Evolutionary conservation across 2,797 vertebrate genomes (phyloP).

Genomic region (Pagetopsis macropterus): DNA sequence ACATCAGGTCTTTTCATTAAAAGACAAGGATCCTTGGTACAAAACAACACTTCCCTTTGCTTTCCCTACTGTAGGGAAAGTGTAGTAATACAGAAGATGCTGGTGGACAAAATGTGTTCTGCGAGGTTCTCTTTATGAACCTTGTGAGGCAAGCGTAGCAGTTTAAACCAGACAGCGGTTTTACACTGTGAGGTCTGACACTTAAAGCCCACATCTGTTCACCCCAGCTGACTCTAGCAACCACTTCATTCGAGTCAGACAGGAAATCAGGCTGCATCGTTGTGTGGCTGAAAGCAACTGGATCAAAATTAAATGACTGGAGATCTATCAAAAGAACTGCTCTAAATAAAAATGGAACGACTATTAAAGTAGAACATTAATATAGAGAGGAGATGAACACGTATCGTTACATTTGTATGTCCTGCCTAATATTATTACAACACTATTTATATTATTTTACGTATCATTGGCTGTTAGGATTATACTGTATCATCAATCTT

Average conservation of each 20-base stretch:
- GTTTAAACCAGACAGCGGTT: background rate
- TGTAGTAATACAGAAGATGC: background rate
- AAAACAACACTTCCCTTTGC: background rate
- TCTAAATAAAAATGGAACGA: too few relatives aligned
- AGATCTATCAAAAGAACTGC: background rate
- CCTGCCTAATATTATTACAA: too few relatives aligned
- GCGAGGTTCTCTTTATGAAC: background rate
- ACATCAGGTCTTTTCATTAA: background rate
- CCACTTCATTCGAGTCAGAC: background rate
- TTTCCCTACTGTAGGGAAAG: too few relatives aligned
- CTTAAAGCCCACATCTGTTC: too few relatives aligned
- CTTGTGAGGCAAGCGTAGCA: background rate
- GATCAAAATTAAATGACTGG: background rate
- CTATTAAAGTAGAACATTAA: too few relatives aligned
- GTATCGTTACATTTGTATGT: too few relatives aligned
- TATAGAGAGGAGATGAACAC: too few relatives aligned
- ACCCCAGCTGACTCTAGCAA: background rate
- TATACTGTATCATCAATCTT: background rate
- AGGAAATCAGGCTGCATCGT: background rate
- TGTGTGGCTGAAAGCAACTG: background rate
- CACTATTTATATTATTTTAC: too few relatives aligned
- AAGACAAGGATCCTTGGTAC: background rate
- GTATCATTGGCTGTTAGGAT: background rate
- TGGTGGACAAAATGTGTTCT: background rate
- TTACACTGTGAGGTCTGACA: too few relatives aligned